Percentiles rank a stretch among this genome's conserved stretches.
Conservation (phyloP, 35 echinoderm and acorn worm species). For the Eucidaris tribuloides region DNA sequence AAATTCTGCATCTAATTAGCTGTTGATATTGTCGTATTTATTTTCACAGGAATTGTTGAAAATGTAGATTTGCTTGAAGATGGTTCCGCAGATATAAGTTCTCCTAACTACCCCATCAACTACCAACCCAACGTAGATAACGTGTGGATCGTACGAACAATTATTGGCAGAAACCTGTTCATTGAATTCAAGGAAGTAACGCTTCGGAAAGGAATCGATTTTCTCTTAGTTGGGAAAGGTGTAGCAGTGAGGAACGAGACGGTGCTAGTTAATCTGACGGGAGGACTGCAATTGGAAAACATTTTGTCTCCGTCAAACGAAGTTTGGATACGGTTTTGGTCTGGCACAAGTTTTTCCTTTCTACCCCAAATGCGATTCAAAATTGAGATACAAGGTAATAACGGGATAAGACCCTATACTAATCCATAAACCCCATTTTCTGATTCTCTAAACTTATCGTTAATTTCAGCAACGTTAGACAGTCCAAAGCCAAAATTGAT, state of each 20-base stretch:
- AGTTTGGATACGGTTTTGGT: conserved; percentile 10
- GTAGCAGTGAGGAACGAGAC: neutral
- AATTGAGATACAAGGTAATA: neutral
- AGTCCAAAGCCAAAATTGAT: neutral
- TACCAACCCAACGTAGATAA: neutral
- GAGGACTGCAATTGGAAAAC: neutral
- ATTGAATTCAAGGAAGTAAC: neutral
- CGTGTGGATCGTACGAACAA: neutral
- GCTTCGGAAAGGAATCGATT: neutral
- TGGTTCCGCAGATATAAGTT: too few relatives aligned
- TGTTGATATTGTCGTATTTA: too few relatives aligned
- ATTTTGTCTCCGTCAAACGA: neutral
- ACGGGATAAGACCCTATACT: neutral
- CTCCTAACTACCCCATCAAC: neutral
- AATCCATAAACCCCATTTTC: too few relatives aligned
- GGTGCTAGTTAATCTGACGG: neutral
- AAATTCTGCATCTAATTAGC: too few relatives aligned
- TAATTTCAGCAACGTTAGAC: neutral
- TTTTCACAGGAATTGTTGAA: too few relatives aligned
- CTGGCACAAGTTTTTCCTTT: neutral
- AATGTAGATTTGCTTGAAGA: too few relatives aligned
- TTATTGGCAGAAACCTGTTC: neutral
- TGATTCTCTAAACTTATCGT: neutral
- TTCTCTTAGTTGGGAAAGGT: neutral
- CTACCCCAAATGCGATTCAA: neutral